Percentiles rank a stretch among this genome's conserved stretches.
Conservation (phyloP, 2,113 vertebrate genomes). For the Malurus melanocephalus region DNA sequence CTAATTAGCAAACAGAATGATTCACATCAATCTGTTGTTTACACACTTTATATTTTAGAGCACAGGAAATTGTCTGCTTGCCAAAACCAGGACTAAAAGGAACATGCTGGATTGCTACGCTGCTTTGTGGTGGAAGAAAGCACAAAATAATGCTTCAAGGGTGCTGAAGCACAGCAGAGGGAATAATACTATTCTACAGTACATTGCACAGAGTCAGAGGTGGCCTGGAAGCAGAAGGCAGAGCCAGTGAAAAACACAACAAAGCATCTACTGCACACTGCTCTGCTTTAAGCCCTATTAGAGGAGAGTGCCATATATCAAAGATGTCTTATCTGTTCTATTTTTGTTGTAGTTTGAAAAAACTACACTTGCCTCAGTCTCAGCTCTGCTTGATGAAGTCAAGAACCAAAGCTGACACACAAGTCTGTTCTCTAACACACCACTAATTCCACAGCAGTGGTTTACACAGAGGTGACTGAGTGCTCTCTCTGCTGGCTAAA, state of each 20-base stretch:
- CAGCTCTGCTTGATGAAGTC: neutral
- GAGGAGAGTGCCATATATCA: neutral
- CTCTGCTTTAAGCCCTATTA: constrained; percentile 8
- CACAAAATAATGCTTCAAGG: constrained; percentile 30
- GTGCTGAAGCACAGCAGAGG: constrained; percentile 28
- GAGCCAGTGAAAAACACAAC: neutral
- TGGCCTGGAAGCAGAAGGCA: constrained; percentile 30
- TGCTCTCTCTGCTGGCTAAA: neutral
- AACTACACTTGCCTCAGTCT: neutral
- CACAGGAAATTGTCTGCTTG: neutral
- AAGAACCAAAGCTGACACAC: neutral
- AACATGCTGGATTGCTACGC: constrained; percentile 26
- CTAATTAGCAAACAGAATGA: constrained; percentile 50
- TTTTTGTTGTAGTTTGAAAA: neutral
- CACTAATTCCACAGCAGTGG: neutral
- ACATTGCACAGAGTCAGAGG: constrained; percentile 8
- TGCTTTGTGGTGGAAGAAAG: constrained; percentile 4
- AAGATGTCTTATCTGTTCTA: neutral
- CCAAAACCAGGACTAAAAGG: neutral
- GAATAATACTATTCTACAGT: neutral
- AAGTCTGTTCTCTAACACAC: neutral
- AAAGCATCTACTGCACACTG: neutral
- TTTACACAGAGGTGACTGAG: neutral
- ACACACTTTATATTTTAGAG: neutral
- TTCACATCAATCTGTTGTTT: constrained; percentile 48